Conservation (phyloP, 2,888 invertebrate genomes). For the Malthinus seriepunctatus region DNA sequence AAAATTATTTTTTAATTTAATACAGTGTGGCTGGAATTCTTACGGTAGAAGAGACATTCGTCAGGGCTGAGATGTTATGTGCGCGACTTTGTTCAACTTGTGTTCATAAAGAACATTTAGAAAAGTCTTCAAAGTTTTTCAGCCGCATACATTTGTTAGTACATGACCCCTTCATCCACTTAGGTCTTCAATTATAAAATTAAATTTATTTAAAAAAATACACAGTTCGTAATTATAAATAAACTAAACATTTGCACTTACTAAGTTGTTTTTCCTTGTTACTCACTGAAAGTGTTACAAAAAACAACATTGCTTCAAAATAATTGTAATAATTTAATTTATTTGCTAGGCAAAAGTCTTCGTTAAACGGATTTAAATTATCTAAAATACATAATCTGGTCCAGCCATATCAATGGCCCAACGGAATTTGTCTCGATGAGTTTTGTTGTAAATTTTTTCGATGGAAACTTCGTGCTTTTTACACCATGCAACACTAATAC, state of each 20-base stretch:
- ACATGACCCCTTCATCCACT: too few relatives aligned
- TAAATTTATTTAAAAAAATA: too few relatives aligned
- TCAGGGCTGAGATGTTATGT: too few relatives aligned
- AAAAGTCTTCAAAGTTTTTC: too few relatives aligned
- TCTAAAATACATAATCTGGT: slow-evolving; percentile 66
- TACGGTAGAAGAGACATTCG: too few relatives aligned
- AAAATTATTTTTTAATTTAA: too few relatives aligned
- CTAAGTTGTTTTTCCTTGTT: slow-evolving; percentile 12
- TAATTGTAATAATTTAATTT: not conserved
- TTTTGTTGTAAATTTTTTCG: slow-evolving; percentile 99
- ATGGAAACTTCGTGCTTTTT: slow-evolving; percentile 95
- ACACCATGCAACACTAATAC: slow-evolving; percentile 99
- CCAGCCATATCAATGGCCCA: slow-evolving; percentile 99
- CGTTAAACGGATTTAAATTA: slow-evolving; percentile 4
- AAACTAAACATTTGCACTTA: slow-evolving; percentile 18
- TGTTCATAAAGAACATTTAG: too few relatives aligned
- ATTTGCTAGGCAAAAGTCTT: slow-evolving; percentile 11
- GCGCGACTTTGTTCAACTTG: too few relatives aligned
- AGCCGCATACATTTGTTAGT: too few relatives aligned
- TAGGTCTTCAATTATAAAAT: too few relatives aligned
- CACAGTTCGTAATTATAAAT: too few relatives aligned
- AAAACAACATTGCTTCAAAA: slow-evolving; percentile 2
- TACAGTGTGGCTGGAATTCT: too few relatives aligned
- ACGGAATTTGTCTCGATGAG: slow-evolving; percentile 98
- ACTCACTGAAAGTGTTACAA: slow-evolving; percentile 1